Conservation (phyloP, 2,113 vertebrate genomes). For the Rhizomys pruinosus region DNA sequence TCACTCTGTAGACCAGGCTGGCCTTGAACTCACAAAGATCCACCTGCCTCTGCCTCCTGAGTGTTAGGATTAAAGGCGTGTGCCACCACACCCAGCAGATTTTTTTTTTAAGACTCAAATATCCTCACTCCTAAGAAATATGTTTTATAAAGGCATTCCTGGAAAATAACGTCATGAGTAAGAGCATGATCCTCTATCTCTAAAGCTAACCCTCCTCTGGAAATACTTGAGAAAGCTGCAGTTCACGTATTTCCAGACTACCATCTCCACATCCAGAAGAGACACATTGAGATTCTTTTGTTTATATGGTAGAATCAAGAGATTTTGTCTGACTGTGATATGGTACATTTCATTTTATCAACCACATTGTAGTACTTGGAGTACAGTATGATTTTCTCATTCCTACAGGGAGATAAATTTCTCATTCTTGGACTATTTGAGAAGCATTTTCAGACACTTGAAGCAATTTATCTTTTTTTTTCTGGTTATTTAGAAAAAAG, state of each 20-base stretch:
- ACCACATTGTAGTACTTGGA: background rate
- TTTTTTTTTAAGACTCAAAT: background rate
- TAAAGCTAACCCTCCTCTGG: background rate
- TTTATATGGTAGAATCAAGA: slow-evolving; percentile 1
- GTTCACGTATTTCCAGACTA: background rate
- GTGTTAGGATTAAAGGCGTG: too few relatives aligned
- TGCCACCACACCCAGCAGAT: too few relatives aligned
- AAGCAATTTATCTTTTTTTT: slow-evolving; percentile 48
- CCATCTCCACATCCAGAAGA: background rate
- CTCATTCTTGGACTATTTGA: slow-evolving; percentile 28
- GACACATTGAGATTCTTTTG: background rate
- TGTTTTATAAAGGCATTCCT: background rate
- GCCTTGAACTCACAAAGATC: too few relatives aligned
- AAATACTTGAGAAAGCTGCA: background rate
- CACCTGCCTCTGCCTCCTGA: too few relatives aligned
- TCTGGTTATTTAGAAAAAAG: slow-evolving; percentile 52
- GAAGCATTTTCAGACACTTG: slow-evolving; percentile 39
- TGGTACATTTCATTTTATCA: slow-evolving; percentile 41
- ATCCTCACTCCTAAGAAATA: background rate
- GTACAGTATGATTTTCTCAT: slow-evolving; percentile 26
- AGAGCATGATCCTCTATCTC: background rate
- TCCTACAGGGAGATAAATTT: slow-evolving; percentile 45
- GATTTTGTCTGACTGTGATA: background rate
- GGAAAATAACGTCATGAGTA: slow-evolving; percentile 4
- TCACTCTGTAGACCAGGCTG: too few relatives aligned